Percentiles rank a stretch among this genome's conserved stretches.
Conservation (phyloP, 2,797 vertebrate genomes). For the Malacoraja senta region DNA sequence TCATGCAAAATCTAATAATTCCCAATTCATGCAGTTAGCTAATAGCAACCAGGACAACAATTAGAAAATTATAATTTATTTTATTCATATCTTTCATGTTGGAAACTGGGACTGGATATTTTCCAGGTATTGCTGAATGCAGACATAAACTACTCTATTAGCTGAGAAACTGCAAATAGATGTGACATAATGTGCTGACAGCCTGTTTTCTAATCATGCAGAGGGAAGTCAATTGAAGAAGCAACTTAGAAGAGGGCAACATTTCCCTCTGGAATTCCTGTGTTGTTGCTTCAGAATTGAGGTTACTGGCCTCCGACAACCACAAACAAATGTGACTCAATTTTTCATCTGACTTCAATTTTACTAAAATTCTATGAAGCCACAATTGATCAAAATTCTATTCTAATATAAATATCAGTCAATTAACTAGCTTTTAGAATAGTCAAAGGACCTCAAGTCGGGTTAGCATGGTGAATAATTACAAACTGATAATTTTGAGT, state of each 20-base stretch:
- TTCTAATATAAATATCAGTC: neutral
- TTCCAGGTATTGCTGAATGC: neutral
- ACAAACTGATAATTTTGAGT: too few species aligned
- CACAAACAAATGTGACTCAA: neutral
- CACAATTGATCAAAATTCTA: neutral
- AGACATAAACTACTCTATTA: neutral
- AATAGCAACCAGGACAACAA: neutral
- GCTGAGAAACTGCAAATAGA: neutral
- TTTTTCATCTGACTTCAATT: neutral
- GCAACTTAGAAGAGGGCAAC: neutral
- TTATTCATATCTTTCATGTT: neutral
- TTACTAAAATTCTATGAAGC: neutral
- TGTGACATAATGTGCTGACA: neutral
- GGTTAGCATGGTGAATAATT: too few species aligned
- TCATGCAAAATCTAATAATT: neutral
- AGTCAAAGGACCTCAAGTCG: neutral
- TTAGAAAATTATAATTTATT: neutral
- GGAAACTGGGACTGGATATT: neutral
- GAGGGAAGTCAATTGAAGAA: neutral
- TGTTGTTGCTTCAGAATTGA: neutral
- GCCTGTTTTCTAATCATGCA: neutral
- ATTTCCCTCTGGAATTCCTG: neutral
- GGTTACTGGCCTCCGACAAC: neutral
- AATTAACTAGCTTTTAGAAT: neutral
- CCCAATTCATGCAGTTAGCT: neutral